These are phyloP conservation scores for Parauchenoglanis punctatus DNA, from an alignment of 2,797 vertebrate species.

Conservation along the genomic window DNA sequence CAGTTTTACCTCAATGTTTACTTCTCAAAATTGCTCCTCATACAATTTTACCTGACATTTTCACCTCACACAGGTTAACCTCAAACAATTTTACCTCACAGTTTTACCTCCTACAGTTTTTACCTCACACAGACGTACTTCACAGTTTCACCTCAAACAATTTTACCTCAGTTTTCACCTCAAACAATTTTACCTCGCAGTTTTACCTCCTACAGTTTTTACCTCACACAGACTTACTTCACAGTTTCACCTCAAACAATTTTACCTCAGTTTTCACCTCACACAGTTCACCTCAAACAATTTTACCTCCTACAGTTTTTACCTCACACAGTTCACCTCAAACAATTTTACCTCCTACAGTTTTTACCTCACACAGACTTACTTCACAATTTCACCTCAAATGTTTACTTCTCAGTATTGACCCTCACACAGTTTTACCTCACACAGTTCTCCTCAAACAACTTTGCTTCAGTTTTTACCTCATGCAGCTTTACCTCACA, in stretches of 20 bases:
- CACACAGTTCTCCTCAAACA: neutral
- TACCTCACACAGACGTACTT: neutral
- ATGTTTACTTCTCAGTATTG: neutral
- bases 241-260: neutral
- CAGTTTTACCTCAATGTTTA: neutral
- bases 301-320: neutral
- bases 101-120: neutral
- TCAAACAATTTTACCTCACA: neutral
- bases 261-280: neutral
- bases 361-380: neutral
- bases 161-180: neutral
- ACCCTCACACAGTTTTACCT: neutral
- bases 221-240: neutral
- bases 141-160: neutral
- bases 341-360: neutral
- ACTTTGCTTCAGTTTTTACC: neutral
- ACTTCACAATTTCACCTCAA: neutral
- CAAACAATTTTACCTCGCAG: neutral
- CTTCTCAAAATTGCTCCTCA: neutral
- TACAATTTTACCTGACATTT: neutral
- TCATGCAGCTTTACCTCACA: neutral
- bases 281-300: neutral
- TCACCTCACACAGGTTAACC: neutral
- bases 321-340: neutral
- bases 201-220: neutral